Base-by-base conservation (phyloP, 2,113 vertebrate genomes). In the Poecile atricapillus region DNA sequence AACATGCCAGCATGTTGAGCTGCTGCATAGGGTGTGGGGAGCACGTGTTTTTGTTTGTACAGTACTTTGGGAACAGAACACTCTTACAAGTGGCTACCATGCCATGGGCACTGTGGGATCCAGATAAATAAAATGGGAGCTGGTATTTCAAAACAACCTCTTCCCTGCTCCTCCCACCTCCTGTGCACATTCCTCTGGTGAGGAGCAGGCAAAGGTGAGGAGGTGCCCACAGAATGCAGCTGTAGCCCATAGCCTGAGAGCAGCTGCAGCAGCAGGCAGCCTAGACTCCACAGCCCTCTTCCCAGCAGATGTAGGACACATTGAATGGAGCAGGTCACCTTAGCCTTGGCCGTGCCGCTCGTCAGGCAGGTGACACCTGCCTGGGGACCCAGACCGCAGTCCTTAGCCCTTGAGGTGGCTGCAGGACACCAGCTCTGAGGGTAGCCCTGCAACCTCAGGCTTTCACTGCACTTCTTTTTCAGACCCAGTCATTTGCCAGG, bases 81-180 rank as follows among this genome's bases (percentile, higher is more conserved):
- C 87, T 94, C 41, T 70, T 91, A 58, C 6, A 2, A 80, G 87
- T 28, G 46, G 78, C 84, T 85, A 8, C 91, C 1, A 4, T 85
- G 87, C 87, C 81, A 35, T 44, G 70, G 91, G 63, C 63, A 4
- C 89, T 28, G 47, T 79, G 89, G 70, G 82, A 94, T 86, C 79
- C 87, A 78, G 93, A 92, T 70, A 95, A 94, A 83, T 77, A 46
- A 81, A 93, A 63, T 9, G 4, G 82, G 92, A 94, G 82, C 88
- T 87, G 68, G 39, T 86, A 58, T 95, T 97, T 95, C 75, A 83
- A 94, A 96, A 94, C 93, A 93, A 15, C 73, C 44, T 86, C 79
- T 94, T 95, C 68, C 44, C 79, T 9, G 8, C 63, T 93, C 91
- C 95, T 96, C 87, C 93, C 71, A 59, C 89, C 79, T 62, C 60